Conservation (phyloP, 1,140 invertebrate species). For the Paracyclopina nana region DNA sequence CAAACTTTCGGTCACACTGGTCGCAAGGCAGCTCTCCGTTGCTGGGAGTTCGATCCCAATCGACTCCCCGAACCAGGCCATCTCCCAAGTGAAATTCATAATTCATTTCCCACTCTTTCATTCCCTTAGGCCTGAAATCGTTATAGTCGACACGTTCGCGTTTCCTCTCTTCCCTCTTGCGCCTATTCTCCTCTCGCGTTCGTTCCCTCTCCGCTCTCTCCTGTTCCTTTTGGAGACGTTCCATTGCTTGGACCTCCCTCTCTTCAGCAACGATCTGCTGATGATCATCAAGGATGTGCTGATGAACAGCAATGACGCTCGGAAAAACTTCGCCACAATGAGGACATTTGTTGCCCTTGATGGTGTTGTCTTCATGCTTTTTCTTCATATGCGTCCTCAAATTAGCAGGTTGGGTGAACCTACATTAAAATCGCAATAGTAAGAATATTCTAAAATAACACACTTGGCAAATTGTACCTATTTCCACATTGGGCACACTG, state of each 20-base stretch:
- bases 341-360: conserved; percentile 8
- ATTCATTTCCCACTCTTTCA: conserved; percentile 14
- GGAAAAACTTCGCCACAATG: conserved; percentile 5
- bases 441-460: no score
- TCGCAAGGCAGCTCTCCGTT: conserved; percentile 12
- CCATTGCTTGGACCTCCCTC: conserved; percentile 1
- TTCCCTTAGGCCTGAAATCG: not conserved
- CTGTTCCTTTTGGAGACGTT: not conserved
- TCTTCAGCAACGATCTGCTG: conserved; percentile 8
- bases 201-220: not conserved
- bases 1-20: conserved; percentile 13
- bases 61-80: conserved; percentile 10
- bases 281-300: conserved; percentile 15
- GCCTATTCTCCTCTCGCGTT: not conserved
- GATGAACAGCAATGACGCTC: conserved; percentile 10
- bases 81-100: conserved; percentile 13
- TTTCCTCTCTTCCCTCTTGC: not conserved
- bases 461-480: not conserved
- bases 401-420: conserved; percentile 14
- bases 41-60: conserved; percentile 13
- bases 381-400: conserved; percentile 14
- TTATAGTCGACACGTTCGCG: not conserved
- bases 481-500: conserved; percentile 14
- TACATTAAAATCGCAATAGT: not conserved
- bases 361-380: not conserved